Base-by-base conservation (phyloP, 2,797 vertebrate species). In the Lutjanus argentimaculatus region DNA sequence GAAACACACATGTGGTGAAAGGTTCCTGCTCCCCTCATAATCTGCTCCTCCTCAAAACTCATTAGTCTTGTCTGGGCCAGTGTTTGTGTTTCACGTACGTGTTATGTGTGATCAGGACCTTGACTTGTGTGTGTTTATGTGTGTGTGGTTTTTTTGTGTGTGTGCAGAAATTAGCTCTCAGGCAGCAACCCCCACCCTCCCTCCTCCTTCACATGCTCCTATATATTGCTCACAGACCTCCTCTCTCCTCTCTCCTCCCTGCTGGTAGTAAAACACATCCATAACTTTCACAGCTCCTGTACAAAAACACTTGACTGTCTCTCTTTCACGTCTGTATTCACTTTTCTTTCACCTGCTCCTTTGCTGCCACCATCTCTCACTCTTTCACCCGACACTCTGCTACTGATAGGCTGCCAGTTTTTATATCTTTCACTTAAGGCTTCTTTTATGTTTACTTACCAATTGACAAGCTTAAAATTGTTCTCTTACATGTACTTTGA, bases 281-380 rank as follows among this genome's bases (percentile, higher is more conserved):
- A 69, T 80, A 83, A 83, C 71, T 46, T 88, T 84, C 80, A 84
- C 84, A 82, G 86, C 87, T 89, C 71, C 88, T 0, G 21, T 69
- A 66, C 55, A 84, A 90, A 88, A 91, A 74, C 67, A 79, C 57
- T 6, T 1, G 48, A 52, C 63, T n/a, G 61, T 36, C 80, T 58
- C 53, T 75, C 77, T 68, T 65, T 78, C 82, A 71, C 91, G 79
- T 75, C 88, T 88, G 90, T 22, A 13, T 75, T 82, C 80, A 70
- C 69, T 87, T 85, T 75, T 61, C 72, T 77, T 80, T 87, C 87
- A 89, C 86, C 89, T 91, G 89, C 76, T 71, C 71, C 55, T 81
- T 68, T 43, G 55, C 79, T 83, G 77, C 61, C 6, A 9, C 67
- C n/a, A 25, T 74, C 76, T 46, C 66, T 82, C n/a, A 69, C 46